Conservation (phyloP, 2,888 invertebrate genomes). For the Scaptomyza parva region DNA sequence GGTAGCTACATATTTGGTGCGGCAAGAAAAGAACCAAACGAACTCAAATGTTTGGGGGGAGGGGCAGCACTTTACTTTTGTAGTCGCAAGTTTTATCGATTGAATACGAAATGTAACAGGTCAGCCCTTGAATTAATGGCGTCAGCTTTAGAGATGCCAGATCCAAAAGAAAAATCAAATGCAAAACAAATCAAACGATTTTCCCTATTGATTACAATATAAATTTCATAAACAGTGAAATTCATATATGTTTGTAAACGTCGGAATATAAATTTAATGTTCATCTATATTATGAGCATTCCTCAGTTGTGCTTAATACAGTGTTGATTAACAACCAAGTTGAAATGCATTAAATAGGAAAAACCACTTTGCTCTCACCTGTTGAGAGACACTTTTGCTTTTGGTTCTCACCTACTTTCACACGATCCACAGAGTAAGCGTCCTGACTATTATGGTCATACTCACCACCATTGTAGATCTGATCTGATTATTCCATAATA, state of each 20-base stretch:
- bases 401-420: too few species aligned
- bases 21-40: background rate
- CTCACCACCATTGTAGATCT: background rate
- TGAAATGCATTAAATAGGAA: too few species aligned
- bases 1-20: constrained; percentile 22
- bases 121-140: constrained; percentile 55
- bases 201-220: background rate
- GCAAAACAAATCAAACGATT: background rate
- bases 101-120: constrained; percentile 72
- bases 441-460: too few species aligned
- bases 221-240: background rate
- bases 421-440: too few species aligned
- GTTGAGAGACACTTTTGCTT: too few species aligned
- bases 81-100: constrained; percentile 63
- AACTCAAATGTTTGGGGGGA: background rate
- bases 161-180: background rate
- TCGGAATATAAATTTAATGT: background rate
- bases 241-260: too few species aligned
- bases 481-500: background rate
- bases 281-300: background rate
- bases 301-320: background rate
- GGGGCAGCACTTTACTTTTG: constrained; percentile 25
- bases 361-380: too few species aligned
- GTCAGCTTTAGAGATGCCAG: constrained; percentile 17
- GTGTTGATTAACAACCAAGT: background rate